Conservation (phyloP, 2,113 vertebrate species). For the Gobius niger region DNA sequence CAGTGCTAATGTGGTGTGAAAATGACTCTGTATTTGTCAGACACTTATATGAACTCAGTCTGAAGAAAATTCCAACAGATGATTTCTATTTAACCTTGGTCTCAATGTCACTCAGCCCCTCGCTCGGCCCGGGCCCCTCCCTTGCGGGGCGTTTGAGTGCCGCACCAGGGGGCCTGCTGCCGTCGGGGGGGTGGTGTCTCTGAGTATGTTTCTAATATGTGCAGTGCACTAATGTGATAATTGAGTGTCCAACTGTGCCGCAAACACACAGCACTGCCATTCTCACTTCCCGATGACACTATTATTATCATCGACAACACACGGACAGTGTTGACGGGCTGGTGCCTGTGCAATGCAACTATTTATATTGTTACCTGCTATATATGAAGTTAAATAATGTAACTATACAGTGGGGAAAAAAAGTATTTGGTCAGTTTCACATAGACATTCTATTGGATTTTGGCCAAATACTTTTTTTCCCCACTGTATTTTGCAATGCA, state of each 20-base stretch:
- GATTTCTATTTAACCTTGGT: conserved; percentile 68
- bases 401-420: no score
- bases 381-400: no score
- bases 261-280: conserved; percentile 50
- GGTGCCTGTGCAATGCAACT: no score
- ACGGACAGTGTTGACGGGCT: neutral
- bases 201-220: conserved; percentile 17
- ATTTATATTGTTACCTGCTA: no score
- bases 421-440: no score
- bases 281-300: conserved; percentile 41
- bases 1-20: neutral
- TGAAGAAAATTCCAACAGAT: conserved; percentile 5
- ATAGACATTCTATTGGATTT: no score
- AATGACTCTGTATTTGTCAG: neutral
- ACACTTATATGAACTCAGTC: neutral
- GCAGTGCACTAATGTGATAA: conserved; percentile 76
- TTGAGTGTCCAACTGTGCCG: conserved; percentile 68
- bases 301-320: conserved; percentile 11
- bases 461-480: no score
- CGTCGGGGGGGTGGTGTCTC: conserved; percentile 42
- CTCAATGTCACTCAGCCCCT: conserved; percentile 68
- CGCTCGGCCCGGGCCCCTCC: conserved; percentile 35
- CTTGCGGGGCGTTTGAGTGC: conserved; percentile 67
- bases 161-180: conserved; percentile 68
- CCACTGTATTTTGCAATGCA: no score